Percentiles rank a stretch among this genome's conserved stretches.
Evolutionary conservation across 2,797 vertebrate species (phyloP).

Genomic region (Falco biarmicus): DNA sequence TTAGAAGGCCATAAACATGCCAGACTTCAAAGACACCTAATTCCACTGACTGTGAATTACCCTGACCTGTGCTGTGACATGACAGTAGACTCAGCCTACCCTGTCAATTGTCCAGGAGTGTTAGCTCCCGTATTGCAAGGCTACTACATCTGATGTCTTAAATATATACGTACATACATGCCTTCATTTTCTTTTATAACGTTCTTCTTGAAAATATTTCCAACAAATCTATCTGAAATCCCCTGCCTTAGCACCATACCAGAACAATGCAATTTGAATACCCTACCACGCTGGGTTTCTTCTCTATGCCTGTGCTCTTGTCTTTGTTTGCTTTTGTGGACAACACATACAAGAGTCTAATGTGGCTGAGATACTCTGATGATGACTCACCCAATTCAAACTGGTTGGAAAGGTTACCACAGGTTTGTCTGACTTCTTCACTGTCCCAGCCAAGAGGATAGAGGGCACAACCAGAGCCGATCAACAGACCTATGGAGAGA

Average conservation of each 20-base stretch:
- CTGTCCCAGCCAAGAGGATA: conserved; percentile 98
- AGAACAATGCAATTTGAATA: not conserved
- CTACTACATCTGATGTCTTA: not conserved
- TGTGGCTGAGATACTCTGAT: not conserved
- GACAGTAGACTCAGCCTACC: not conserved
- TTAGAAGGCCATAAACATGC: not conserved
- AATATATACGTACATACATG: not conserved
- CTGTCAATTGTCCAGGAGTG: not conserved
- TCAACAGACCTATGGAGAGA: conserved; percentile 85
- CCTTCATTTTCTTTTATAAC: not conserved
- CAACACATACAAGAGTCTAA: not conserved
- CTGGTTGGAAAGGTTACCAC: conserved; percentile 92
- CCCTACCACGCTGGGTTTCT: not conserved
- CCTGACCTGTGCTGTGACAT: fast-evolving
- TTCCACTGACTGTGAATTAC: not conserved
- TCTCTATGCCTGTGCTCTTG: not conserved
- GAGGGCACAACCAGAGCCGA: conserved; percentile 94
- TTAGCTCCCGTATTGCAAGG: not conserved
- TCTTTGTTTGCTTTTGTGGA: not conserved
- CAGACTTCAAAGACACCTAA: not conserved
- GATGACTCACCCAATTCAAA: conserved; percentile 89
- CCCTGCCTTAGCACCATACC: not conserved
- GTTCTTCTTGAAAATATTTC: not conserved
- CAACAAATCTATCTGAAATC: not conserved
- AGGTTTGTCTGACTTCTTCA: conserved; percentile 95